Evolutionary conservation across 2,113 vertebrate species (phyloP).

Genomic region (Vireo altiloquus): DNA sequence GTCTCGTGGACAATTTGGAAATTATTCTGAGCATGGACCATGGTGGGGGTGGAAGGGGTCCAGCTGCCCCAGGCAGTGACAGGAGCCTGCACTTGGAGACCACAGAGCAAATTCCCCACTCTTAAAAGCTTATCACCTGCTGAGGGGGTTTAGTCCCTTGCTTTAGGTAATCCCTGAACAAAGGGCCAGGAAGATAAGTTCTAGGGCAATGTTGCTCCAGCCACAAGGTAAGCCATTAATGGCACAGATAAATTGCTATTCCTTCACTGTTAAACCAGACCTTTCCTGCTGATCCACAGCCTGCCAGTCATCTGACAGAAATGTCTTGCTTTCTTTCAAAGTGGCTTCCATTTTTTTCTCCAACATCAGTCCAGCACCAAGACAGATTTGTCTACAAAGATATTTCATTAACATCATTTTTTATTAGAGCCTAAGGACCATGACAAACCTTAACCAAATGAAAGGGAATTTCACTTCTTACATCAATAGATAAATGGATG

Average conservation of each 20-base stretch:
- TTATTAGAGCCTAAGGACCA: neutral
- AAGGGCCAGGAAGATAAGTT: neutral
- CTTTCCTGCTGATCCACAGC: neutral
- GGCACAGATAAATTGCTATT: neutral
- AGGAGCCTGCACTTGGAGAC: neutral
- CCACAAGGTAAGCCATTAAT: neutral
- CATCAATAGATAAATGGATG: neutral
- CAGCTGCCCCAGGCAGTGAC: rapidly evolving
- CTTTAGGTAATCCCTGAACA: neutral
- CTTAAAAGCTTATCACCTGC: neutral
- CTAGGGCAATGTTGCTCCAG: neutral
- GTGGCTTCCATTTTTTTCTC: neutral
- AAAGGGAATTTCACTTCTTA: neutral
- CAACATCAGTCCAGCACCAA: neutral
- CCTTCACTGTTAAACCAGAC: neutral
- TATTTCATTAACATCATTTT: neutral
- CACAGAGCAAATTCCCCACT: neutral
- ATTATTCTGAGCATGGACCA: neutral
- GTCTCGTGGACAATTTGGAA: neutral
- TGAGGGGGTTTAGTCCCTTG: neutral
- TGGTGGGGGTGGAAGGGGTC: neutral
- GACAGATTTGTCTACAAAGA: neutral
- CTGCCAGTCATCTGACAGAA: neutral
- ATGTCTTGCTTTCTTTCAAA: neutral
- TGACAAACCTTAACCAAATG: neutral